Base-by-base conservation (phyloP, 2,797 vertebrate species). In the Bradypodion pumilum region DNA sequence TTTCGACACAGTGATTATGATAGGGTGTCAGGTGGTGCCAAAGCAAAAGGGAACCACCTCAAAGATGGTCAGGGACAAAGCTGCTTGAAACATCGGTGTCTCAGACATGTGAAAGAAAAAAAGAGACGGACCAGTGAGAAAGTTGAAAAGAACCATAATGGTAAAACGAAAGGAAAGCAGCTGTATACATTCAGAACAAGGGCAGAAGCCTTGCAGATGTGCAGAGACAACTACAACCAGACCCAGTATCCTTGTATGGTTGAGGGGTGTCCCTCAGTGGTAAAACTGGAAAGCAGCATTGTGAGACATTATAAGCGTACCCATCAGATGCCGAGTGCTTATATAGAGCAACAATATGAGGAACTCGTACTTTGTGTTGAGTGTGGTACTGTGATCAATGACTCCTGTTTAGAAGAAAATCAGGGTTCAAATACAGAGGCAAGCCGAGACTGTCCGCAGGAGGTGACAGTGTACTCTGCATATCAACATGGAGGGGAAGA, bases 131-230 rank as follows among this genome's bases (percentile, higher is more conserved):
- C 91, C 78, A 95, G 90, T 91, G 86, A 91, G 56, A 96, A 94
- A 87, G 0, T 90, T 29, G 95, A 92, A 91, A 94, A 89, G 79
- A 91, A 82, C 96, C n/a, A n/a, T n/a, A 96, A 91, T 95, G 97
- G 90, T 95, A 97, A 92, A 96, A 97, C 93, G 73, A 95, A 92
- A 91, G 95, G 95, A 86, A 96, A 96, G 79, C 87, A 91, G 85
- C 93, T 96, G 16, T 96, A 98, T 60, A 94, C 42, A 87, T 98
- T 90, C 84, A 98, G 97, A 92, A 98, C 98, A 21, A 97, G 96
- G 16, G 98, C 98, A 87, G 98, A 99, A 94, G 99, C 98, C 35
- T 94, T 99, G 37, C 97, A 98, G 89, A 98, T 99, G 98, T 99
- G 99, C 89, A 97, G 97, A 84, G 97, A 98, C 93, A 97, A 97